Conservation (phyloP, 2,888 invertebrate species). For the Lapara coniferarum region DNA sequence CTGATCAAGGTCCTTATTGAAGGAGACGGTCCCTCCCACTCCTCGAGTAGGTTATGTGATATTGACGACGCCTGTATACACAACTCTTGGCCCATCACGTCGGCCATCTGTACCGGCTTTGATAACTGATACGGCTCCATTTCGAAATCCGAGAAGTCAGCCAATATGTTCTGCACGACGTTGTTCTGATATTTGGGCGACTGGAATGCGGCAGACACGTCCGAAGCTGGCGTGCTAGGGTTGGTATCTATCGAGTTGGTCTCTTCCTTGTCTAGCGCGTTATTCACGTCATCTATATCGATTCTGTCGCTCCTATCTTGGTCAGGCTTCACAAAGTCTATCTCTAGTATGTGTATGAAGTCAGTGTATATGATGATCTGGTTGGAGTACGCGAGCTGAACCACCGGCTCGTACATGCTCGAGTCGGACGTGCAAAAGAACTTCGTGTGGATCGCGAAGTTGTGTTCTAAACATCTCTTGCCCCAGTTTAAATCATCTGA, state of each 20-base stretch:
- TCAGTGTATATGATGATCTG: slow-evolving; percentile 93
- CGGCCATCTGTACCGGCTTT: slow-evolving; percentile 71
- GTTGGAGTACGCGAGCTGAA: slow-evolving; percentile 87
- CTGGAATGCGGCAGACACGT: slow-evolving; percentile 73
- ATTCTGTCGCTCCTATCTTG: slow-evolving; percentile 59
- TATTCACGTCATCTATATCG: slow-evolving; percentile 66
- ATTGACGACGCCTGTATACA: slow-evolving; percentile 77
- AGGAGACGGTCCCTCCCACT: slow-evolving; percentile 80
- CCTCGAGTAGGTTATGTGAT: slow-evolving; percentile 77
- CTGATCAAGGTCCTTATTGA: slow-evolving; percentile 78
- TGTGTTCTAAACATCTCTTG: slow-evolving; percentile 92
- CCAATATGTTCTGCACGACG: slow-evolving; percentile 84
- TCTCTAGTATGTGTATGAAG: slow-evolving; percentile 91
- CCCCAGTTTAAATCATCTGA: slow-evolving; percentile 84
- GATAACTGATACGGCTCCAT: slow-evolving; percentile 78
- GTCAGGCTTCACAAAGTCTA: slow-evolving; percentile 80
- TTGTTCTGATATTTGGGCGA: slow-evolving; percentile 82
- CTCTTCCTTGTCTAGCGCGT: slow-evolving; percentile 66
- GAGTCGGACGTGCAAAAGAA: slow-evolving; percentile 95
- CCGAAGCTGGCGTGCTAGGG: slow-evolving; percentile 69
- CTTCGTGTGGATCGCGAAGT: slow-evolving; percentile 95
- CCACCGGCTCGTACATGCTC: slow-evolving; percentile 88
- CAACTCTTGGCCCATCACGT: slow-evolving; percentile 77
- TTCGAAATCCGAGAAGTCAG: slow-evolving; percentile 85
- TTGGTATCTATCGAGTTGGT: slow-evolving; percentile 64